Evolutionary conservation across 2,888 invertebrate species (phyloP).

Genomic region (Acronicta aceris): DNA sequence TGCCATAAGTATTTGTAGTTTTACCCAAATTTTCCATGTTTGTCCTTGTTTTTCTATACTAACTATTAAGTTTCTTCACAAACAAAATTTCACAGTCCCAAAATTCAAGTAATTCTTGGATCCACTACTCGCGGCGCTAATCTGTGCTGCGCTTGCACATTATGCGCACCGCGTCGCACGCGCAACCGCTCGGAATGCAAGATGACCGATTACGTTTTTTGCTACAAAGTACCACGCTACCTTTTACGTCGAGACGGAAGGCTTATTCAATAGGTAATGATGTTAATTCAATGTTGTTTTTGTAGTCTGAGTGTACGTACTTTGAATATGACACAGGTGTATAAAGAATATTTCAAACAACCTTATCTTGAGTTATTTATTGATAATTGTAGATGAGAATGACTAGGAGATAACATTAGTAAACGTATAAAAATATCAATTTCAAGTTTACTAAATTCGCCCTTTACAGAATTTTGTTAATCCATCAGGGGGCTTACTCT

Average conservation of each 20-base stretch:
- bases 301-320: not conserved
- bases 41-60: too few species aligned
- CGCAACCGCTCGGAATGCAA: slow-evolving; percentile 57
- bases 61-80: not conserved
- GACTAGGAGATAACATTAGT: too few species aligned
- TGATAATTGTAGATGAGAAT: too few species aligned
- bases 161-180: slow-evolving; percentile 52
- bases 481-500: too few species aligned
- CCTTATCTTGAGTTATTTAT: not conserved
- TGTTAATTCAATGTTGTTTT: slow-evolving; percentile 23
- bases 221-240: slow-evolving; percentile 25
- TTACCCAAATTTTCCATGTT: too few species aligned
- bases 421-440: too few species aligned
- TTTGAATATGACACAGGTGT: not conserved
- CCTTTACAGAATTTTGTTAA: too few species aligned
- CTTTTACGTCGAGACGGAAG: slow-evolving; percentile 30
- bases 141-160: slow-evolving; percentile 44
- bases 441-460: too few species aligned
- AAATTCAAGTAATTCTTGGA: slow-evolving; percentile 22
- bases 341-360: not conserved
- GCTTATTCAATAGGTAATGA: slow-evolving; percentile 24
- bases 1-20: too few species aligned
- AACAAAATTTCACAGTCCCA: not conserved
- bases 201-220: slow-evolving; percentile 65
- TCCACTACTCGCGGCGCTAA: slow-evolving; percentile 48